Evolutionary conservation across 2,888 invertebrate genomes (phyloP).

Genomic region (Lamproptera curius): DNA sequence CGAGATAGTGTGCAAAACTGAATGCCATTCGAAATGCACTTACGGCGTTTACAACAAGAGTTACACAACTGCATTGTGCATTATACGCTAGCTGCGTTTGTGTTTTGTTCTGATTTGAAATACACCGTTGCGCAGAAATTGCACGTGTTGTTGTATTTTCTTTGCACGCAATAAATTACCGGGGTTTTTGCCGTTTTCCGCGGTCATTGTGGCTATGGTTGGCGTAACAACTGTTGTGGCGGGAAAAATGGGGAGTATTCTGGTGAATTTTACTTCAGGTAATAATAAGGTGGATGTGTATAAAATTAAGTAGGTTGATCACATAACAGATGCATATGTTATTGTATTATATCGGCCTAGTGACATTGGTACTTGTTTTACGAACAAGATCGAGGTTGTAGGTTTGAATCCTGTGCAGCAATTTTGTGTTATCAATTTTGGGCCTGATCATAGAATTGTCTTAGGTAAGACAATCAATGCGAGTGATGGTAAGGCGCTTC

Average conservation of each 20-base stretch:
- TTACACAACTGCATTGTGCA: conserved; percentile 32
- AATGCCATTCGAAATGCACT: neutral
- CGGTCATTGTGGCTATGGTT: neutral
- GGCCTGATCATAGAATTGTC: too few species aligned
- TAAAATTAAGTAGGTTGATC: too few species aligned
- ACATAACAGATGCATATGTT: too few species aligned
- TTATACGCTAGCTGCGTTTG: conserved; percentile 47
- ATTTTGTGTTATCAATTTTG: too few species aligned
- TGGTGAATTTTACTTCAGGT: too few species aligned
- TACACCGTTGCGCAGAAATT: conserved; percentile 14
- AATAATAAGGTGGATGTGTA: too few species aligned
- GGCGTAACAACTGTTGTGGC: neutral
- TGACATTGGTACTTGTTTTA: too few species aligned
- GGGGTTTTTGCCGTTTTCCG: neutral
- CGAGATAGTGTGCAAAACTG: conserved; percentile 2
- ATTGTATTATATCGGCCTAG: too few species aligned
- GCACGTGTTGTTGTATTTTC: conserved; percentile 12
- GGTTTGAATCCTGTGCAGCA: too few species aligned
- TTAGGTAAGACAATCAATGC: too few species aligned
- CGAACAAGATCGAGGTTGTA: too few species aligned
- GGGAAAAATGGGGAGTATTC: neutral
- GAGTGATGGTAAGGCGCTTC: too few species aligned
- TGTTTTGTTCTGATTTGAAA: conserved; percentile 21
- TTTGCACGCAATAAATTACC: conserved; percentile 12
- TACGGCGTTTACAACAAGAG: neutral